Percentiles rank a stretch among this genome's conserved stretches.
Conservation (phyloP, 1,140 invertebrate genomes). For the Laodelphax striatellus region DNA sequence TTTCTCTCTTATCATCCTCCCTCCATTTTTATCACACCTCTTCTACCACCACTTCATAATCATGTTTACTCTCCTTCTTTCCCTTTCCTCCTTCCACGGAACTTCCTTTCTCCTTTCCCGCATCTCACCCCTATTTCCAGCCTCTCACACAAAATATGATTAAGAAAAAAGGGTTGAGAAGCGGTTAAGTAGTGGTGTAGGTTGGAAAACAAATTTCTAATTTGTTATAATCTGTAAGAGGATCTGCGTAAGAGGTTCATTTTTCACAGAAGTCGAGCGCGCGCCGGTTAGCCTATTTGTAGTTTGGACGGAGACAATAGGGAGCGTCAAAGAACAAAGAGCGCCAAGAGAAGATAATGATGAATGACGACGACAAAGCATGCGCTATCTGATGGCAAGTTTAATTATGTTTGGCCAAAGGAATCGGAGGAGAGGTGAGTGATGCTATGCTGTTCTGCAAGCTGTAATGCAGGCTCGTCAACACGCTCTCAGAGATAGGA, state of each 20-base stretch:
- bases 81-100: no score
- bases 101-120: no score
- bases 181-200: neutral
- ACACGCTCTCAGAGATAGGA: neutral
- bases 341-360: neutral
- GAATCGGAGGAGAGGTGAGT: neutral
- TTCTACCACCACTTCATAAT: no score
- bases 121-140: no score
- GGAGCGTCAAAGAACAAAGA: no score
- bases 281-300: no score
- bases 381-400: neutral
- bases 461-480: neutral
- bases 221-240: conserved; percentile 1
- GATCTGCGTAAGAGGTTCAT: neutral
- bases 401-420: conserved; percentile 3
- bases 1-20: no score
- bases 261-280: neutral
- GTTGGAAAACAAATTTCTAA: neutral
- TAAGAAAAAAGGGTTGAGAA: no score
- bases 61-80: no score
- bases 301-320: no score
- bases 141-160: no score
- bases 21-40: no score
- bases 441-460: neutral
- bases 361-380: neutral